Evolutionary conservation across 2,113 vertebrate species (phyloP).

Genomic region (Amblyornis subalaris): DNA sequence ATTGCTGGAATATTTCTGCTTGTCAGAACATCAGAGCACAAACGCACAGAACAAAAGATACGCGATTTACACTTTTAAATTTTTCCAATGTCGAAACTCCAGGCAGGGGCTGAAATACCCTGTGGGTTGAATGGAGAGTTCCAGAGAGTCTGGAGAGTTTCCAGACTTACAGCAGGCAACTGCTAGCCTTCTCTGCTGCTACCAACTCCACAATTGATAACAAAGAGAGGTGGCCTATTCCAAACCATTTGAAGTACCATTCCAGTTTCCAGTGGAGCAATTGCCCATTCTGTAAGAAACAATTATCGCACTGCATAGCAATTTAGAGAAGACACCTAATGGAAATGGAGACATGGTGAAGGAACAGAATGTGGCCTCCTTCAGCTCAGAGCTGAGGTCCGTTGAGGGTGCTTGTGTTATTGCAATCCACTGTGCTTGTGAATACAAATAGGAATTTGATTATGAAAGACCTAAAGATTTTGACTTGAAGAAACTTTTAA

Average conservation of each 20-base stretch:
- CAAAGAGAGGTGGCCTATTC: not conserved
- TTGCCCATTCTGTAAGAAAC: not conserved
- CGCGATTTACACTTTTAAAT: not conserved
- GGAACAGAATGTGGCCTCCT: not conserved
- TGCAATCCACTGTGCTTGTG: not conserved
- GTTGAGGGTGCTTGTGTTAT: not conserved
- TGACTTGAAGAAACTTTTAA: not conserved
- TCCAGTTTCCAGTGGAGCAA: not conserved
- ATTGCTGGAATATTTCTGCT: not conserved
- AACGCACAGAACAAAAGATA: not conserved
- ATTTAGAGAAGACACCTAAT: not conserved
- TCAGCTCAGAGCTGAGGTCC: not conserved
- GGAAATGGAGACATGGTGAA: not conserved
- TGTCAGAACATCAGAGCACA: not conserved
- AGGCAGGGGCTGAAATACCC: not conserved
- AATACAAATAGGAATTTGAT: not conserved
- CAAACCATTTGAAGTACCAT: not conserved
- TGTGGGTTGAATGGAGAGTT: not conserved
- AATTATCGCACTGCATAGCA: not conserved
- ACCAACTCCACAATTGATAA: fast-evolving
- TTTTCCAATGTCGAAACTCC: not conserved
- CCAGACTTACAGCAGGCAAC: not conserved
- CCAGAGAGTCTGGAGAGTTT: not conserved
- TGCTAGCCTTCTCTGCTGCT: not conserved
- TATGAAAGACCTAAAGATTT: not conserved